A percentile compares a stretch with the other conserved stretches of the same genome.
phyloP scores from a whole-genome alignment of 1,140 invertebrate genomes.

The Nymphalis io region DNA sequence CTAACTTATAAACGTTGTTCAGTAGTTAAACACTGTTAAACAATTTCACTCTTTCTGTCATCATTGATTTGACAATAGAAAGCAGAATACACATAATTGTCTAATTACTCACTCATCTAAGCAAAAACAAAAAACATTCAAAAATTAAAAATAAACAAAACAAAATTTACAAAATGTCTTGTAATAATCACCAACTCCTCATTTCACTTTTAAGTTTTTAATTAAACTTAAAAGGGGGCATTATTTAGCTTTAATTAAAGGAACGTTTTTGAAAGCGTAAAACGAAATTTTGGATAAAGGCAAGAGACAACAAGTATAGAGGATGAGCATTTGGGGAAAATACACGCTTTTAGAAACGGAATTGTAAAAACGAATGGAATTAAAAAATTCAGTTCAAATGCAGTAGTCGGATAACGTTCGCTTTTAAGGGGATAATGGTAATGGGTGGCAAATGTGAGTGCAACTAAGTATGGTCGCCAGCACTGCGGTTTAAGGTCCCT shows the following conservation, averaged over 20 bases:
- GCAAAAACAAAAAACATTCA: no score
- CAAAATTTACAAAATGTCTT: no score
- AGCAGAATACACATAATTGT: no score
- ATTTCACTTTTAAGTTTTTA: neutral
- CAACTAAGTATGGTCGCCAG: neutral
- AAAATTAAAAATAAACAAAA: no score
- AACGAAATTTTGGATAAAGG: constrained; percentile 23
- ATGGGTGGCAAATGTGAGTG: constrained; percentile 16
- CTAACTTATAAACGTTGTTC: no score
- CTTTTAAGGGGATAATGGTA: constrained; percentile 16
- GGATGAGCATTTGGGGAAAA: constrained; percentile 23
- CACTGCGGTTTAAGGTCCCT: neutral
- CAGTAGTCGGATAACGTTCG: constrained; percentile 24
- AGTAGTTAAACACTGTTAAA: no score
- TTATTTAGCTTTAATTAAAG: constrained; percentile 22
- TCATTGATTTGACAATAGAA: no score
- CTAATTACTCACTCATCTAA: no score
- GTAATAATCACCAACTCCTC: no score
- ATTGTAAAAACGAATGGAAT: constrained; percentile 20
- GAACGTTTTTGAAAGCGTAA: constrained; percentile 17
- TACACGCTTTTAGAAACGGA: constrained; percentile 19
- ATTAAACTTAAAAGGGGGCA: neutral
- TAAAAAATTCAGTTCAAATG: constrained; percentile 11
- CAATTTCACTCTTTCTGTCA: no score
- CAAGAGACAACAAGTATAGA: constrained; percentile 17